Base-by-base conservation (phyloP, 1,140 invertebrate species). In the Bombus soroeensis region DNA sequence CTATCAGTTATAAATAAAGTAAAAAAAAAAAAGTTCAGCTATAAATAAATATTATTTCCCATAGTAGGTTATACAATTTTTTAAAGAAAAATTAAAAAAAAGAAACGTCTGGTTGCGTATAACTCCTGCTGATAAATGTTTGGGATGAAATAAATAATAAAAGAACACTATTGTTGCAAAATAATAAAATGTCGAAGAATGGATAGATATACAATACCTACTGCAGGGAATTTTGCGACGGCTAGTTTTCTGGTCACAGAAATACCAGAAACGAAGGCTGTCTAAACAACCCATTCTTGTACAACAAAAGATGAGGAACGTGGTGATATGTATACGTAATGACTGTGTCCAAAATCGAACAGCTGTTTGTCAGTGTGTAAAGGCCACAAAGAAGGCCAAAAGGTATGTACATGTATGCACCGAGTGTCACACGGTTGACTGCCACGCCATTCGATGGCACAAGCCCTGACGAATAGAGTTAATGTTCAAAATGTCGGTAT, bases 401-500 rank as follows among this genome's bases (percentile, higher is more conserved):
- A 82, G 76, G 73, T 68, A 70, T 53, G 47, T 53, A 53, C 73
- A 77, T 80, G 77, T 79, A 68, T 41, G 41, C 57, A 39, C 28
- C 75, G 68, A 62, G 59, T 89, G 84, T 89, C 87, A 43, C 64
- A 59, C 34, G 64, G 70, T 41, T 90, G 81, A 84, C 87, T 89
- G n/a, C 81, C 39, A 57, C 62, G 81, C 75, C 71, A 87, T 86
- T 83, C 62, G 81, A 82, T 68, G 88, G 85, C 81, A 84, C 81
- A 87, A 85, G 85, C 77, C 89, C 85, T 84, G 88, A 89, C 88
- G 89, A 89, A 90, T 89, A 85, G 82, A 90, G 88, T 89, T 90
- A 79, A 88, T 90, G 88, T 90, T 81, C 41, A 86, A 90, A 89
- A 83, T 90, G 88, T 88, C 89, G 89, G 75, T 80, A 88, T 90